These are phyloP conservation scores for Drosophila seguyi DNA, from an alignment of 1,140 invertebrate genomes.

Conservation along the genomic window DNA sequence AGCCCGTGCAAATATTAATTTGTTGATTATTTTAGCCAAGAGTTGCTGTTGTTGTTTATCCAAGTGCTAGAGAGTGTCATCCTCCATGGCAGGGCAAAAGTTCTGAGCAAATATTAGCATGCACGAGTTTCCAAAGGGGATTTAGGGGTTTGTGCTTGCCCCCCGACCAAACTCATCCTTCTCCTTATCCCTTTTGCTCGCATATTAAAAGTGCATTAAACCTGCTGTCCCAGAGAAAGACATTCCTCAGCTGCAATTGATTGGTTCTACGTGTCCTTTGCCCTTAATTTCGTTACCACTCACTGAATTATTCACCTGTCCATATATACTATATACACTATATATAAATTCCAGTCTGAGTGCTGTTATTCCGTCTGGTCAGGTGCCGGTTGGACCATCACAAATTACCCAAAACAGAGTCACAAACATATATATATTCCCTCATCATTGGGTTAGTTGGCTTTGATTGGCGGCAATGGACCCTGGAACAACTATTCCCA, in stretches of 20 bases:
- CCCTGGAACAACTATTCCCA: constrained; percentile 30
- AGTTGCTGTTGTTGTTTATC: constrained; percentile 53
- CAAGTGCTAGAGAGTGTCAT: constrained; percentile 13
- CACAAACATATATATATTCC: constrained; percentile 39
- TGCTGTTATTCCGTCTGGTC: constrained; percentile 55
- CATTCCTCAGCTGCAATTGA: constrained; percentile 67
- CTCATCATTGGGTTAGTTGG: constrained; percentile 61
- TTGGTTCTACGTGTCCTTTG: constrained; percentile 69
- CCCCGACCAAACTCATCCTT: not conserved
- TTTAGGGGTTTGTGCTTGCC: constrained; percentile 9
- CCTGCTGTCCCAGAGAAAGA: constrained; percentile 40
- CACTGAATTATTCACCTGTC: constrained; percentile 72
- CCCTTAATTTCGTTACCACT: constrained; percentile 41
- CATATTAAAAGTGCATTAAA: constrained; percentile 83
- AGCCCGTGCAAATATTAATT: constrained; percentile 73
- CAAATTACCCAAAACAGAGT: constrained; percentile 44
- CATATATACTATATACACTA: not conserved
- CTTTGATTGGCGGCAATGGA: constrained; percentile 62
- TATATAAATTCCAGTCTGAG: not conserved
- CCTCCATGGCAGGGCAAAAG: constrained; percentile 26
- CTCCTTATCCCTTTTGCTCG: not conserved
- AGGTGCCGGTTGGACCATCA: constrained; percentile 30
- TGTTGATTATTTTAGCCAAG: constrained; percentile 59
- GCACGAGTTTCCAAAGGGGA: constrained; percentile 29
- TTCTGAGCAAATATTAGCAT: constrained; percentile 63